A percentile compares a stretch with the other conserved stretches of the same genome.
Evolutionary conservation across 2,113 vertebrate genomes (phyloP).

Genomic region (human (Homo sapiens)): GRCh38 chr1:38022501-38023000

Average conservation of each 20-base stretch:
- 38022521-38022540: neutral
- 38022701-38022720: constrained; percentile 88
- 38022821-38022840: neutral
- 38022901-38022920: constrained; percentile 76
- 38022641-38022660: constrained; percentile 22
- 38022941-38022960: constrained; percentile 71
- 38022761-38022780: constrained; percentile 92
- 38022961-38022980: constrained; percentile 71
- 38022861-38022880: constrained; percentile 58
- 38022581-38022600: neutral
- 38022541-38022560: neutral
- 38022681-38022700: constrained; percentile 81
- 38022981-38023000: constrained; percentile 79
- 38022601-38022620: neutral
- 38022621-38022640: constrained; percentile 25
- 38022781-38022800: constrained; percentile 97
- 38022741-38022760: constrained; percentile 96
- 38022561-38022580: neutral
- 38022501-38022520: neutral
- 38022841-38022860: neutral
- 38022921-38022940: constrained; percentile 79
- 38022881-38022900: constrained; percentile 61
- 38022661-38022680: constrained; percentile 17
- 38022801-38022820: constrained; percentile 92
- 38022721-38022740: constrained; percentile 90